A percentile compares a stretch with the other conserved stretches of the same genome.
Conservation (phyloP, 1,140 invertebrate genomes). For the Eupeodes corollae region DNA sequence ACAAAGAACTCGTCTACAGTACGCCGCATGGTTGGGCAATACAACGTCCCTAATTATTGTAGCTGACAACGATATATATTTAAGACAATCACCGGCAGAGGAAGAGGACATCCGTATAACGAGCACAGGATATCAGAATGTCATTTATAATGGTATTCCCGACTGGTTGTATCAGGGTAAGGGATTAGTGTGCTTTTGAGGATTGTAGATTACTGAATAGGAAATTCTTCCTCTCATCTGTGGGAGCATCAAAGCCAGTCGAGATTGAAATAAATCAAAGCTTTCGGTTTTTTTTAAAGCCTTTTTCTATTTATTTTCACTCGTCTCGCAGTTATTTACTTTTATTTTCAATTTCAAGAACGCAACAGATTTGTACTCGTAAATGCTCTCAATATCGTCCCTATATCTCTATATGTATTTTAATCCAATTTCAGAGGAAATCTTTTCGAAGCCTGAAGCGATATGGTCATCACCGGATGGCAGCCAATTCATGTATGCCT, state of each 20-base stretch:
- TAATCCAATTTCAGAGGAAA: conserved; percentile 51
- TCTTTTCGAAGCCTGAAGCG: conserved; percentile 60
- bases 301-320: no score
- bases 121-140: conserved; percentile 55
- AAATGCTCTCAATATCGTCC: neutral
- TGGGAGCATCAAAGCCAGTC: no score
- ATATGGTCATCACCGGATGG: conserved; percentile 77
- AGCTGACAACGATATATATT: conserved; percentile 77
- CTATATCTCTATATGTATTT: neutral
- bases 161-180: conserved; percentile 90
- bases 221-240: neutral
- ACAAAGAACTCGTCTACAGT: conserved; percentile 58
- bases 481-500: conserved; percentile 66
- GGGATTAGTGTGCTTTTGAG: neutral
- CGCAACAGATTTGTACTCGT: neutral
- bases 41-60: conserved; percentile 59
- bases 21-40: conserved; percentile 65
- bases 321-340: no score
- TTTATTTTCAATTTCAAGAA: no score
- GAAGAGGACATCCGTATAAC: conserved; percentile 57
- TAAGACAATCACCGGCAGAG: conserved; percentile 55
- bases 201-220: neutral
- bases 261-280: no score
- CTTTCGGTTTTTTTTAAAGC: no score
- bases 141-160: conserved; percentile 81